A percentile compares a stretch with the other conserved stretches of the same genome.
These are phyloP conservation scores for Lepidurus apus DNA, from an alignment of 1,140 invertebrate genomes.

Conservation along the genomic window DNA sequence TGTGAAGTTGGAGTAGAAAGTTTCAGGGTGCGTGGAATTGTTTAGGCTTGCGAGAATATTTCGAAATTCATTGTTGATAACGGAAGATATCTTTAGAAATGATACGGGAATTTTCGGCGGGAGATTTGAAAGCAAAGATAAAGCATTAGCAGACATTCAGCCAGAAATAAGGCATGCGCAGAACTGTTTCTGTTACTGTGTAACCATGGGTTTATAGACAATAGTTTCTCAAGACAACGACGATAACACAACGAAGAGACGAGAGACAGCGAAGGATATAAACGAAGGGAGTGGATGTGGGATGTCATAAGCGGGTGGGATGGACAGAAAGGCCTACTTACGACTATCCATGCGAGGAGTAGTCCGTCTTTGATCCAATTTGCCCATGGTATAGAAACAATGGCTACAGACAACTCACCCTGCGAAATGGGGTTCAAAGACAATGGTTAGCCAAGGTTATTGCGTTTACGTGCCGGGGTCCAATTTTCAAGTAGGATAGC, in stretches of 20 bases:
- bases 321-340: constrained; percentile 32
- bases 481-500: background rate
- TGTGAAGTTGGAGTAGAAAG: too few relatives aligned
- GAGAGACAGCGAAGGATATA: background rate
- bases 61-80: too few relatives aligned
- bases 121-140: background rate
- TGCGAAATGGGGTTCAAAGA: constrained; percentile 5
- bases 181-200: background rate
- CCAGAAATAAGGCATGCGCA: background rate
- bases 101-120: background rate
- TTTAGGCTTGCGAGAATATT: too few relatives aligned
- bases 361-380: constrained; percentile 30
- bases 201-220: background rate
- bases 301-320: background rate
- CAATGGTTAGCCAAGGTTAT: constrained; percentile 15
- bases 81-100: background rate
- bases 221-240: background rate
- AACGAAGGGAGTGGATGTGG: background rate
- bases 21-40: too few relatives aligned
- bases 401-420: constrained; percentile 6
- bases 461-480: background rate
- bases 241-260: background rate
- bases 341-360: constrained; percentile 30
- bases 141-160: background rate
- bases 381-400: constrained; percentile 29